Base-by-base conservation (phyloP, 2,113 vertebrate species). In the Furnarius figulus region DNA sequence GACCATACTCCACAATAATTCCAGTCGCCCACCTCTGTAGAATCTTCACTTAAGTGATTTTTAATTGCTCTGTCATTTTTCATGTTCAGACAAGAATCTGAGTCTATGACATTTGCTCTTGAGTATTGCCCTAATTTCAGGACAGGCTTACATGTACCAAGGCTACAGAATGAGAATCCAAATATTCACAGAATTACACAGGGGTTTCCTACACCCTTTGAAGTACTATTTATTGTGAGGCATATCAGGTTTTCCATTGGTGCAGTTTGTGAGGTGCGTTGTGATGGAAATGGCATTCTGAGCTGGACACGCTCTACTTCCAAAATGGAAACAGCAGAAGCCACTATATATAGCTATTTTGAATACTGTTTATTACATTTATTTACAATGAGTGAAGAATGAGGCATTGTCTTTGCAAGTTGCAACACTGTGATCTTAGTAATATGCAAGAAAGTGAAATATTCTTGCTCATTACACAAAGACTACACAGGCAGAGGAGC, bases 61-160 rank as follows among this genome's bases (percentile, higher is more conserved):
- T 96, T 91, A 96, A 95, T 97, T 95, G 94, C 17, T 90, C 70
- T 89, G 39, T 82, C 76, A 94, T 67, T 93, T 94, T 91, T 65
- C 71, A 89, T 52, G 63, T 82, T 91, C 79, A 93, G 76, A 93
- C 55, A 88, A 78, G 92, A 96, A 89, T 79, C 12, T 44, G 46
- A 96, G 66, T 47, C 44, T 85, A 73, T 78, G 63, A 93, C 85
- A 96, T 56, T 92, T 91, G 53, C 30, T 65, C 74, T 84, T 84
- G 49, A 82, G 11, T 62, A 82, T 46, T 82, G 22, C 39, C 53
- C 5, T 72, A 22, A 47, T 65, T 87, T 80, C 73, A 77, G 28
- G 22, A 33, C 40, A 5, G 12, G 59, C 14, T 22, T 53, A 56
- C 7, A 50, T 71, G 31, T 63, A 46, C 22, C 76, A 90, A 65